Evolutionary conservation across 1,140 invertebrate genomes (phyloP).

Genomic region (Heliconius eleuchia): DNA sequence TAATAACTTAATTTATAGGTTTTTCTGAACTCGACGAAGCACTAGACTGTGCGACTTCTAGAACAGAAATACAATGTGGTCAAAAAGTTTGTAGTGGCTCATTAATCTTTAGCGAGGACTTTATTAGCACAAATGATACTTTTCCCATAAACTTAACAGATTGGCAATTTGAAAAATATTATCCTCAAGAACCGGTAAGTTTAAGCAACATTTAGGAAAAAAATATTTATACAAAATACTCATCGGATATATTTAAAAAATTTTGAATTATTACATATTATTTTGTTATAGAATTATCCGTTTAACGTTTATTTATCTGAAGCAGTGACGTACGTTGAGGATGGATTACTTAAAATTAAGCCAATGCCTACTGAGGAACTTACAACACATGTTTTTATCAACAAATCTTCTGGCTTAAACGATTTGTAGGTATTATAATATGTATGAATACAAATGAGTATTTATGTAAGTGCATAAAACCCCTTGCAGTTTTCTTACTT

Average conservation of each 20-base stretch:
- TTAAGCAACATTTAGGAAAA: neutral
- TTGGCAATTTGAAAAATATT: conserved; percentile 9
- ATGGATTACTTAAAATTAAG: conserved; percentile 16
- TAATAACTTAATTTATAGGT: neutral
- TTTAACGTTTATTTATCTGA: conserved; percentile 86
- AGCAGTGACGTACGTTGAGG: conserved; percentile 27
- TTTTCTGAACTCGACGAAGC: neutral
- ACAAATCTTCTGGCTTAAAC: neutral
- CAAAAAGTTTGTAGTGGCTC: neutral
- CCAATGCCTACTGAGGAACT: neutral
- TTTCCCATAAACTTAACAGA: neutral
- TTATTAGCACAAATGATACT: neutral
- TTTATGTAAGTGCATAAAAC: no score
- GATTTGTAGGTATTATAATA: neutral
- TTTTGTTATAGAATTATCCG: conserved; percentile 80
- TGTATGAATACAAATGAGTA: no score
- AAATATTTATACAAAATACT: no score
- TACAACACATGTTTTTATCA: neutral
- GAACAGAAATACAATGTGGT: conserved; percentile 10
- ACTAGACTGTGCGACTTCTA: neutral
- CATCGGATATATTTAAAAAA: no score
- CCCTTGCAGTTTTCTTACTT: no score
- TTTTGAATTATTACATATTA: no score
- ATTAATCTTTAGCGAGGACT: conserved; percentile 12
- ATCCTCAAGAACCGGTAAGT: conserved; percentile 9